A percentile compares a stretch with the other conserved stretches of the same genome.
Evolutionary conservation across 2,113 vertebrate species (phyloP).

Genomic region (Columba janthina): DNA sequence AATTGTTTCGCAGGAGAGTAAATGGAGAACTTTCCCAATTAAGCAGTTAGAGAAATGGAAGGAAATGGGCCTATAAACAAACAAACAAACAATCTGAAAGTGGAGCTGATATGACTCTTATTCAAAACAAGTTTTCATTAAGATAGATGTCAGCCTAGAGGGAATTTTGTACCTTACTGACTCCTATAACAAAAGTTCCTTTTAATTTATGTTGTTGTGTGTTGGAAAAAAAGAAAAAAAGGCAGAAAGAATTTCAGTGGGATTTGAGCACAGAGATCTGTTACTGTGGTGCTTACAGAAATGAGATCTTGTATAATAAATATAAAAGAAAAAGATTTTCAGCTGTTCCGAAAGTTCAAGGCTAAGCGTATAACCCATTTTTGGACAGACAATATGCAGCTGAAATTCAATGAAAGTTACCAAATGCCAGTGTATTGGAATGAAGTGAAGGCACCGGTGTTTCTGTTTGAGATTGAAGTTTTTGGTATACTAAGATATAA

Average conservation of each 20-base stretch:
- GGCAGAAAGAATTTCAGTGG: background rate
- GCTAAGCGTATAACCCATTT: background rate
- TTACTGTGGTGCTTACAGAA: background rate
- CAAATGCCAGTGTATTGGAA: background rate
- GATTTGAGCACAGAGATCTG: background rate
- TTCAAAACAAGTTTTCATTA: background rate
- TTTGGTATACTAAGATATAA: background rate
- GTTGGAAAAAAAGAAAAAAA: background rate
- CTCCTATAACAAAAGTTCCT: background rate
- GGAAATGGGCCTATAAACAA: background rate
- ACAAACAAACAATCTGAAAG: background rate
- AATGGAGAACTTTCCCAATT: background rate
- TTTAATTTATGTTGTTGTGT: background rate
- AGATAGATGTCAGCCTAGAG: background rate
- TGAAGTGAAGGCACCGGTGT: background rate
- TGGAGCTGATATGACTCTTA: background rate
- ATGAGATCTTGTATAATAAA: background rate
- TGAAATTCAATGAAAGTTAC: background rate
- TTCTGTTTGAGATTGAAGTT: background rate
- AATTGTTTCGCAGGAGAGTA: background rate
- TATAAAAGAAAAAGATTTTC: background rate
- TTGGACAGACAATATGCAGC: rapidly evolving
- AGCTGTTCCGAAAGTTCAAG: background rate
- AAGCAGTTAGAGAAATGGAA: background rate
- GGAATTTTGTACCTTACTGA: background rate